Conservation (phyloP, 2,888 invertebrate species). For the Microchrysa polita region DNA sequence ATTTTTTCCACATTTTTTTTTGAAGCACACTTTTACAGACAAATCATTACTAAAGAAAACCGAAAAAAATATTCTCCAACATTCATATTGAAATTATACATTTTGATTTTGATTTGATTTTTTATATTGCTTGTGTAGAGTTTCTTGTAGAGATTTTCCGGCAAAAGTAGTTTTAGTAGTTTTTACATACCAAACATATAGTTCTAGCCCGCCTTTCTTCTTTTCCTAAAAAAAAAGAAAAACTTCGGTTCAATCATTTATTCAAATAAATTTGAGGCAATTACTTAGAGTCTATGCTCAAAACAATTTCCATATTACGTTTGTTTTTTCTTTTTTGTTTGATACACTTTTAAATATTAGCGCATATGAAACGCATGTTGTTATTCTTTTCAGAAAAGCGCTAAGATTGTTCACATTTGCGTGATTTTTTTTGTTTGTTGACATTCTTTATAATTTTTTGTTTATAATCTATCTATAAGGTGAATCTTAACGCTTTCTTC, state of each 20-base stretch:
- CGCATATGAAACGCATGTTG: slow-evolving; percentile 28
- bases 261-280: not conserved
- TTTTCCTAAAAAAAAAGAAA: too few species aligned
- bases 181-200: slow-evolving; percentile 6
- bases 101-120: slow-evolving; percentile 54
- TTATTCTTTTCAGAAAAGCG: slow-evolving; percentile 11
- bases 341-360: slow-evolving; percentile 33
- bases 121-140: slow-evolving; percentile 63
- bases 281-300: not conserved
- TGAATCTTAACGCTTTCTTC: too few species aligned
- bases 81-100: slow-evolving; percentile 12
- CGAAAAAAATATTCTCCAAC: slow-evolving; percentile 28
- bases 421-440: too few species aligned
- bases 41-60: not conserved
- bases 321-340: slow-evolving; percentile 19
- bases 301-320: too few species aligned
- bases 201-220: slow-evolving; percentile 41
- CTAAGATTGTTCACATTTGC: too few species aligned
- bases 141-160: slow-evolving; percentile 57
- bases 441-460: too few species aligned
- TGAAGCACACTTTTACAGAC: slow-evolving; percentile 32
- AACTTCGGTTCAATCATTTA: slow-evolving; percentile 1
- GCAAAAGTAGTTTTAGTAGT: slow-evolving; percentile 54
- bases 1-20: not conserved
- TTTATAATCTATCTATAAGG: too few species aligned